phyloP scores from a whole-genome alignment of 2,888 invertebrate species.

The Unio delphinus region DNA sequence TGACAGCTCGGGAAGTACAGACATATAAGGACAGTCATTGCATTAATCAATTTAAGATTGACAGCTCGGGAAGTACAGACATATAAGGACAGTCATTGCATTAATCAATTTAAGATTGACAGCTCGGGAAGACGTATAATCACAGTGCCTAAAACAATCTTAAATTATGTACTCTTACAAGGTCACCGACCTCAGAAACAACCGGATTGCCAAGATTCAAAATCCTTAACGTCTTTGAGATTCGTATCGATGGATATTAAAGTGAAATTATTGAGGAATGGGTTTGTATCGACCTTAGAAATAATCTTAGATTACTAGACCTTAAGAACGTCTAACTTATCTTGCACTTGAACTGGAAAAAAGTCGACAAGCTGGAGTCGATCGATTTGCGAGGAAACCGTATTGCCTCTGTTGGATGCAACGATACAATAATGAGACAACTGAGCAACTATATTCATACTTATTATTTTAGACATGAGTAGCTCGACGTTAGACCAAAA shows the following conservation, averaged over 20 bases:
- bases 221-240: constrained; percentile 19
- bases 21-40: too few species aligned
- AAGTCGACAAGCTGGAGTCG: constrained; percentile 10
- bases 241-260: constrained; percentile 22
- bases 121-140: too few species aligned
- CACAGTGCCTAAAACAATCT: too few species aligned
- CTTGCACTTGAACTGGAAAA: constrained; percentile 17
- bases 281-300: constrained; percentile 21
- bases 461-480: constrained; percentile 31
- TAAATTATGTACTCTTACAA: not conserved
- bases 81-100: too few species aligned
- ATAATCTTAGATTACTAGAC: constrained; percentile 19
- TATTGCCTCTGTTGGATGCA: constrained; percentile 11
- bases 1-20: too few species aligned
- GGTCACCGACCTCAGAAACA: constrained; percentile 3
- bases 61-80: too few species aligned
- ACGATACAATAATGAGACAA: constrained; percentile 22
- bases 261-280: constrained; percentile 19
- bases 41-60: too few species aligned
- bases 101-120: too few species aligned
- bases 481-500: constrained; percentile 27
- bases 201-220: not conserved
- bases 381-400: constrained; percentile 30
- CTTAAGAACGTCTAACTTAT: constrained; percentile 11
- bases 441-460: constrained; percentile 31